Conservation (phyloP, 2,797 vertebrate genomes). For the Hemibagrus guttatus region DNA sequence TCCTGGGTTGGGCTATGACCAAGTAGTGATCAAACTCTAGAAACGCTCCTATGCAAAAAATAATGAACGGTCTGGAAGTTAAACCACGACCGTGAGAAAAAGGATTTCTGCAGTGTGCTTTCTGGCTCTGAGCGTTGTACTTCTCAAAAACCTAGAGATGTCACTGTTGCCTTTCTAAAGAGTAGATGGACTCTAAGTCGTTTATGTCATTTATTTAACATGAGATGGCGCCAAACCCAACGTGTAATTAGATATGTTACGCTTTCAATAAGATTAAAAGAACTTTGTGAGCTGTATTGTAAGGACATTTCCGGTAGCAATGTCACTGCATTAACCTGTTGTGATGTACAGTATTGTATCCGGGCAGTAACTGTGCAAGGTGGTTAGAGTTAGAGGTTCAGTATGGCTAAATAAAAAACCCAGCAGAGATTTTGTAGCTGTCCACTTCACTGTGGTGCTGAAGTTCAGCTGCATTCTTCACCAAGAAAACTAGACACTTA, state of each 20-base stretch:
- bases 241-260: not conserved
- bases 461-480: conserved; percentile 38
- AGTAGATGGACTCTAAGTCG: too few relatives aligned
- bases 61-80: not conserved
- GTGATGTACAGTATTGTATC: not conserved
- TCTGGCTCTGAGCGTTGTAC: not conserved
- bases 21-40: too few relatives aligned
- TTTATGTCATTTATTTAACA: not conserved
- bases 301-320: not conserved
- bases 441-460: conserved; percentile 63
- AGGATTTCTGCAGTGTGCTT: not conserved
- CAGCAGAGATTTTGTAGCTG: conserved; percentile 54
- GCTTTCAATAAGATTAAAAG: not conserved
- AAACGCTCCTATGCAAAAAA: too few relatives aligned
- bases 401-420: not conserved
- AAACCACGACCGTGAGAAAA: not conserved
- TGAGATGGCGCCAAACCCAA: conserved; percentile 43
- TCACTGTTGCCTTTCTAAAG: conserved; percentile 36
- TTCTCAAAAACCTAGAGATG: conserved; percentile 62
- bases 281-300: not conserved
- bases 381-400: not conserved
- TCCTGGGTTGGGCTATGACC: too few relatives aligned
- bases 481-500: not conserved
- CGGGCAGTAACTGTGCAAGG: not conserved
- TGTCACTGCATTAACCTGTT: not conserved